Conservation (phyloP, 2,888 invertebrate genomes). For the Pteria penguin region DNA sequence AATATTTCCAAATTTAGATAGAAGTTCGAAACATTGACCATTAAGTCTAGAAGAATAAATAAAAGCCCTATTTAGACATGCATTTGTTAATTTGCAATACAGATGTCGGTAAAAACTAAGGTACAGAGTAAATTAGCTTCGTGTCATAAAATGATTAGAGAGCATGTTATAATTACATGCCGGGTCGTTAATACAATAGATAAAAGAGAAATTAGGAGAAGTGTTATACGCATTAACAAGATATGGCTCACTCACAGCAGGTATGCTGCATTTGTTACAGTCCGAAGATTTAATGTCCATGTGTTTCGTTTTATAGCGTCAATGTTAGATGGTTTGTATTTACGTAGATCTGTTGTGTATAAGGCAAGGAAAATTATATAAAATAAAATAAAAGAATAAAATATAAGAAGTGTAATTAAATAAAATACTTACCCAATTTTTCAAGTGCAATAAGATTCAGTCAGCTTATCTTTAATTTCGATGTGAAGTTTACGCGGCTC, state of each 20-base stretch:
- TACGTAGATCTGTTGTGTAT: too few relatives aligned
- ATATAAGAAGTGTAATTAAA: background rate
- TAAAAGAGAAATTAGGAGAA: background rate
- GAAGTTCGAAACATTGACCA: slow-evolving; percentile 46
- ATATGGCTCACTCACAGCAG: background rate
- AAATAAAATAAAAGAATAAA: too few relatives aligned
- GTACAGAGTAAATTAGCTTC: background rate
- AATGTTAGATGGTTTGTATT: too few relatives aligned
- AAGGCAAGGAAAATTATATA: too few relatives aligned
- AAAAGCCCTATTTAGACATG: too few relatives aligned
- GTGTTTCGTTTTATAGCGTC: background rate
- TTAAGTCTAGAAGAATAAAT: slow-evolving; percentile 36
- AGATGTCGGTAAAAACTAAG: background rate
- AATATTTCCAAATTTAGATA: too few relatives aligned
- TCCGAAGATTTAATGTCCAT: too few relatives aligned
- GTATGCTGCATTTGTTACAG: too few relatives aligned
- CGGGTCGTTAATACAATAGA: background rate
- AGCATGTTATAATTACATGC: background rate
- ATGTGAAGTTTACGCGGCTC: slow-evolving; percentile 9
- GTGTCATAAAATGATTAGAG: background rate
- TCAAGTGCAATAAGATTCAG: background rate
- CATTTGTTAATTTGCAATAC: too few relatives aligned
- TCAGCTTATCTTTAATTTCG: slow-evolving; percentile 10
- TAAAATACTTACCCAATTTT: background rate
- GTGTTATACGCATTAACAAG: background rate